Conservation (phyloP, 2,888 invertebrate species). For the Thymelicus lineola region DNA sequence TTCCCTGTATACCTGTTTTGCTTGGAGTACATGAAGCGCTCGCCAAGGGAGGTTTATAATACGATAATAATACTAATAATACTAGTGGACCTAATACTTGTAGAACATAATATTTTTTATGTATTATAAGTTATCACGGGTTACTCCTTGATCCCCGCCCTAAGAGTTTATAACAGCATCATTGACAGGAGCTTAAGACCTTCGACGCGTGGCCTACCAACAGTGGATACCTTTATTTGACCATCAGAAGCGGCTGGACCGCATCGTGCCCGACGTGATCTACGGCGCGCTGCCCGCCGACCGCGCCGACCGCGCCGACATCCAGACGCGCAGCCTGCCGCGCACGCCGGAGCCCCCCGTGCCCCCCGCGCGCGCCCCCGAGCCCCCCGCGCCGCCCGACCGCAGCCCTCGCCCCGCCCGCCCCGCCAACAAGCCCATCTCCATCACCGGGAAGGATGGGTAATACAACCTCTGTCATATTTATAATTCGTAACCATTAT, state of each 20-base stretch:
- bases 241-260: conserved; percentile 58
- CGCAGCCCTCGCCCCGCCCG: conserved; percentile 26
- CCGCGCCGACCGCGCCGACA: conserved; percentile 21
- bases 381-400: conserved; percentile 17
- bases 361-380: conserved; percentile 29
- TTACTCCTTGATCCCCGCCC: no score
- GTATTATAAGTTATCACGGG: no score
- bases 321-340: conserved; percentile 28
- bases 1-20: no score
- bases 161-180: no score
- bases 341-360: conserved; percentile 19
- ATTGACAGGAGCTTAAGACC: no score
- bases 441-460: conserved; percentile 74
- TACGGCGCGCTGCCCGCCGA: conserved; percentile 72
- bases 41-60: no score
- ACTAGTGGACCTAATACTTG: no score
- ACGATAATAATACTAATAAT: no score
- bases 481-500: no score
- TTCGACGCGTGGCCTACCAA: no score
- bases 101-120: no score
- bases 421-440: conserved; percentile 47
- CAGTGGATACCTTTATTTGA: not conserved
- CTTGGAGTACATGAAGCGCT: no score
- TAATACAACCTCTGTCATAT: conserved; percentile 33
- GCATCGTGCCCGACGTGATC: conserved; percentile 83